Evolutionary conservation across 2,113 vertebrate species (phyloP).

Genomic region (Anoplopoma fimbria): DNA sequence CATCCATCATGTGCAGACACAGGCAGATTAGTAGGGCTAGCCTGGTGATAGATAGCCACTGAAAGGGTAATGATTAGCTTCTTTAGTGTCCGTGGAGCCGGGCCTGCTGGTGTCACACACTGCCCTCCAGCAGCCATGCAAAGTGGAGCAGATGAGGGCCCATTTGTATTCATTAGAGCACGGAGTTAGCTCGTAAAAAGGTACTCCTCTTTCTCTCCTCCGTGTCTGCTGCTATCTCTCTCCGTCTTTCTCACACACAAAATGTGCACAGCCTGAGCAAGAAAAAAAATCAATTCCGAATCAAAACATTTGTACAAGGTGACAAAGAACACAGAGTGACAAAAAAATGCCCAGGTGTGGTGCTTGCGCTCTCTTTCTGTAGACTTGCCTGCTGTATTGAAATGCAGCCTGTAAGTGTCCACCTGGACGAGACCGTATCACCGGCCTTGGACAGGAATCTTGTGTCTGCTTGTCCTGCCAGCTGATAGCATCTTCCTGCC

Average conservation of each 20-base stretch:
- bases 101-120: slow-evolving; percentile 37
- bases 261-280: slow-evolving; percentile 23
- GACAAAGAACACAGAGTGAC: slow-evolving; percentile 15
- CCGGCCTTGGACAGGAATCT: slow-evolving; percentile 4
- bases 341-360: not conserved
- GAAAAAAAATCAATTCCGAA: slow-evolving; percentile 52
- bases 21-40: slow-evolving; percentile 51
- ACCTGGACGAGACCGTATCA: not conserved
- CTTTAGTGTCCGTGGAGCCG: slow-evolving; percentile 45
- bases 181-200: slow-evolving; percentile 35
- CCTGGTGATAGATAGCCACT: slow-evolving; percentile 60
- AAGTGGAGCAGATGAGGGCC: slow-evolving; percentile 54
- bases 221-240: slow-evolving; percentile 20
- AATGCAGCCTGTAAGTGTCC: slow-evolving; percentile 12
- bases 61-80: slow-evolving; percentile 68
- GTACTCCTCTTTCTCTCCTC: slow-evolving; percentile 37
- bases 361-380: not conserved
- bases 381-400: not conserved
- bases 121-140: slow-evolving; percentile 55
- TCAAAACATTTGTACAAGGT: slow-evolving; percentile 60
- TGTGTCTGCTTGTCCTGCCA: slow-evolving; percentile 10
- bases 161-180: slow-evolving; percentile 71
- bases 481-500: slow-evolving; percentile 48
- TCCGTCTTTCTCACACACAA: slow-evolving; percentile 6
- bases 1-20: slow-evolving; percentile 64